Base-by-base conservation (phyloP, 2,888 invertebrate genomes). In the Charanyca ferruginea region DNA sequence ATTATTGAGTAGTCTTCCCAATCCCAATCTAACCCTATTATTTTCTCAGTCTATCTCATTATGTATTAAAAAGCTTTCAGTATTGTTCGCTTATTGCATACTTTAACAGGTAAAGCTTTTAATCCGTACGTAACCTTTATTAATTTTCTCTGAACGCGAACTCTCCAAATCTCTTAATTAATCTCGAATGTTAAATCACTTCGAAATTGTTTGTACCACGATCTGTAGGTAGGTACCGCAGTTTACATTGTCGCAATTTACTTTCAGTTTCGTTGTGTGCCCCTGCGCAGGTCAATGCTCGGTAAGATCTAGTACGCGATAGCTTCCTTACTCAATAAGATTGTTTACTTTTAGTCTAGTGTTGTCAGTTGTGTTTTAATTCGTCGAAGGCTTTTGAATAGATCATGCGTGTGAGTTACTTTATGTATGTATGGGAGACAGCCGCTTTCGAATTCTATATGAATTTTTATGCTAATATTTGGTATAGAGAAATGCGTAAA, bases 181-280 rank as follows among this genome's bases (percentile, higher is more conserved):
- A 67, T 66, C 48, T 62, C 20, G 44, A 52, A 49, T 57, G 49
- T 60, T 63, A 67, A 63, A 77, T 67, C 53, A 67, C 45, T 57
- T 66, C 16, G 32, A 52, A 52, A 52, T 38, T 52, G 38, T 54
- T 66, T 25, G 41, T 35, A 25, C 52, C n/a, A 22, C 41, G 28
- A 16, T 54, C 22, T 62, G 41, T 53, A 35, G 25, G 41, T 54
- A 55, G 38, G 38, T 64, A 55, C 51, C 57, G 35, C 25, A 54
- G 66, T 62, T 18, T 59, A 76, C 83, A 87, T 84, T 89, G 88
- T 87, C 81, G 82, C 84, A 57, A 79, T 84, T 78, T 77, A 89
- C 91, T 91, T 89, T 91, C 89, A 78, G 74, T 91, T 90, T 90
- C 90, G 58, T 77, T 73, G 52, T 72, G 41, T 75, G 82, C 85